phyloP scores from a whole-genome alignment of 2,797 vertebrate species.

The Cryptoblepharus egeriae region DNA sequence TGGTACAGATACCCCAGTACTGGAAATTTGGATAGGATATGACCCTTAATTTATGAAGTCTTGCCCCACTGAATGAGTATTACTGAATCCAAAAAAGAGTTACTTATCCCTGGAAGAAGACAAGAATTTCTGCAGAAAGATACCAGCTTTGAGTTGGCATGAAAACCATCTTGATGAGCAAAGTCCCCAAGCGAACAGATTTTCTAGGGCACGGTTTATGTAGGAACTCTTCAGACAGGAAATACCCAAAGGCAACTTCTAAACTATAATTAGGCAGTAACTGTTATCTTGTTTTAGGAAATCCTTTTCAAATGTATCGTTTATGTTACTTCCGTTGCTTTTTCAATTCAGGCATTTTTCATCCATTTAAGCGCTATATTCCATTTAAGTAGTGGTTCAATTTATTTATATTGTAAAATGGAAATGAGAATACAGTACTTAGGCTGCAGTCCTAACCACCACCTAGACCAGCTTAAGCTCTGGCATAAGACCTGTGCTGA shows the following conservation, averaged over 20 bases:
- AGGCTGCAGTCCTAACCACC: no score
- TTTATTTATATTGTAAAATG: conserved; percentile 7
- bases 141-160: not conserved
- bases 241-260: not conserved
- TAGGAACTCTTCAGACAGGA: not conserved
- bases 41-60: not conserved
- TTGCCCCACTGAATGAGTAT: not conserved
- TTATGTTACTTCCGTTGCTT: not conserved
- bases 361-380: no score
- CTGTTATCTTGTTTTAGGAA: not conserved
- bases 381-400: no score
- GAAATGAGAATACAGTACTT: conserved; percentile 28
- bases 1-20: no score
- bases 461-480: no score
- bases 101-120: not conserved
- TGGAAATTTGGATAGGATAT: no score
- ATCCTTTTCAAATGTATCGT: not conserved
- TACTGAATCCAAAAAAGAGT: not conserved
- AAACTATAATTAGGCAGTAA: not conserved
- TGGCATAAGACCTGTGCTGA: no score
- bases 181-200: conserved; percentile 1
- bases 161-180: conserved; percentile 24
- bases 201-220: conserved; percentile 17
- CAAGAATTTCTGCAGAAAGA: not conserved
- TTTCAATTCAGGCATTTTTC: not conserved